Evolutionary conservation across 2,888 invertebrate species (phyloP), one percentile per base, ranked within the genome.

Genomic region (Hartigia nigra): DNA sequence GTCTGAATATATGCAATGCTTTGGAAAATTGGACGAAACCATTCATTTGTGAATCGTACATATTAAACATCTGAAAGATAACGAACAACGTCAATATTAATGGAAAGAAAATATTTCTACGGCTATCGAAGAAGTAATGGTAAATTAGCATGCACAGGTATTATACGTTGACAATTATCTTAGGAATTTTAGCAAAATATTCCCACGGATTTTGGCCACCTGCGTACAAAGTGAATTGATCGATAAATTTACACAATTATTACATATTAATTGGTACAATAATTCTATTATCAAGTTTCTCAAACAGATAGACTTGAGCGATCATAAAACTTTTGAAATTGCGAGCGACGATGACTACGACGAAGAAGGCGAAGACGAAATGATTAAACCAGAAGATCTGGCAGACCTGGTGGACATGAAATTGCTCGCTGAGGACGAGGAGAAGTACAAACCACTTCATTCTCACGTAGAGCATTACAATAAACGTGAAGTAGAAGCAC

Each of bases 1-100:
- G 92, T 69, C 92, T 92, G 80, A 94, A 90, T 81, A 92, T 92
- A 84, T 91, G 93, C 75, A 96, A 92, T 82, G 95, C 94, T 89
- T 95, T 94, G 34, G 95, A 94, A 89, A 95, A 96, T 80, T 93
- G 93, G n/a, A 96, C 93, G 91, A 96, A 95, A 0, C 93, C 93
- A 76, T 94, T 94, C 36, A 96, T 92, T 86, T 93, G 93, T 12
- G 94, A 94, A 82, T 95, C 94, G 78, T 95, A 93, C 86, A 96
- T 90, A 86, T 95, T 93, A 85, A 95, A 96, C 91, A 95, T 95
- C 96, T 96, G 93, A 80, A 93, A 92, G 77, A 83, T 86, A 85
- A 81, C 74, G 23, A 39, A 34, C 37, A 31, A 72, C 36, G 76
- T 69, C 70, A 76, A 72, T 35, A 36, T 14, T 72, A 70, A 37